Evolutionary conservation across 2,888 invertebrate genomes (phyloP).

Genomic region (Callinectes sapidus): DNA sequence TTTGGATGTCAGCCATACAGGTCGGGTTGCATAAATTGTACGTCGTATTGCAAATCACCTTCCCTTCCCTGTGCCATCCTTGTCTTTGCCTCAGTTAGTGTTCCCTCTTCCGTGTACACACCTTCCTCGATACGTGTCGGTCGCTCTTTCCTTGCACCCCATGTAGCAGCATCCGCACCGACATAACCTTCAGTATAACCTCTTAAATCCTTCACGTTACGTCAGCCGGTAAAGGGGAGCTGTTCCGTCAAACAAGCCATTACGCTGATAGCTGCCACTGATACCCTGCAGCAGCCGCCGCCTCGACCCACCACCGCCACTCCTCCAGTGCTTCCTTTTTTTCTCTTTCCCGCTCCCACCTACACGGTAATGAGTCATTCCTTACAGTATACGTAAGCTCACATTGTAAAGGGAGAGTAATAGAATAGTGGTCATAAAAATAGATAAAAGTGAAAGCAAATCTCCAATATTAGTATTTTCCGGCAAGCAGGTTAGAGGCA

Average conservation of each 20-base stretch:
- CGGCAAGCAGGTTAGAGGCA: not conserved
- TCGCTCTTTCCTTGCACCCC: not conserved
- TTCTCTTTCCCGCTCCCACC: not conserved
- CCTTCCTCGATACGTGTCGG: not conserved
- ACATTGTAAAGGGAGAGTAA: not conserved
- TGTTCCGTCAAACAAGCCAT: slow-evolving; percentile 35
- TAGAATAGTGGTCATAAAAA: not conserved
- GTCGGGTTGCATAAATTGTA: not conserved
- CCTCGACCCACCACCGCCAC: not conserved
- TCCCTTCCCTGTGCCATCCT: not conserved
- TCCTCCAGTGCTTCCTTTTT: not conserved
- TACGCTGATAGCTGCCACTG: slow-evolving; percentile 14
- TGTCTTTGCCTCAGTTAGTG: not conserved
- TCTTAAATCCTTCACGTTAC: slow-evolving; percentile 23
- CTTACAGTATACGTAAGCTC: not conserved
- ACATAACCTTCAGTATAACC: slow-evolving; percentile 22
- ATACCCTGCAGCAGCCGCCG: slow-evolving; percentile 5
- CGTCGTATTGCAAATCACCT: not conserved
- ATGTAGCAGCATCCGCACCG: not conserved
- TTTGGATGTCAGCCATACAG: not conserved
- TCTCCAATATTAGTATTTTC: not conserved
- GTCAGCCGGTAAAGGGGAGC: slow-evolving; percentile 12
- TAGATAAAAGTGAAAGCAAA: not conserved
- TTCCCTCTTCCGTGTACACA: not conserved
- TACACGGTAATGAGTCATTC: not conserved